phyloP scores from a whole-genome alignment of 2,797 vertebrate species.

The Dermochelys coriacea region DNA sequence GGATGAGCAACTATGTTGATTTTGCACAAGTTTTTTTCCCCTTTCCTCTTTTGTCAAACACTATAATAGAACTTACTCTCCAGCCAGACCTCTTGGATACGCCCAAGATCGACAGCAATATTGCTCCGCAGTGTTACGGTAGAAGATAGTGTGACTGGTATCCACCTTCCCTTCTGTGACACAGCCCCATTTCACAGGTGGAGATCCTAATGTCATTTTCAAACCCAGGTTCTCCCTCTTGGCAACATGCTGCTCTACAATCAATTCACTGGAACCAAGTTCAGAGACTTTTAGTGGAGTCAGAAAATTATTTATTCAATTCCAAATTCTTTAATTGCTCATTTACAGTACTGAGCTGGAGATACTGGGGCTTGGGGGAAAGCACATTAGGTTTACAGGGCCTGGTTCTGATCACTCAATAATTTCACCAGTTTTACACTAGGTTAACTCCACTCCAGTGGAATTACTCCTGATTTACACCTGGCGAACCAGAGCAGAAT shows the following conservation, averaged over 20 bases:
- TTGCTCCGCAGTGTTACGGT: not conserved
- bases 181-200: not conserved
- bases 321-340: not conserved
- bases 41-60: too few species aligned
- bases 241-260: not conserved
- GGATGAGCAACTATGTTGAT: not conserved
- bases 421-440: too few species aligned
- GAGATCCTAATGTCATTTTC: not conserved
- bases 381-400: not conserved
- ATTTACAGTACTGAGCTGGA: not conserved
- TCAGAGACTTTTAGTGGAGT: not conserved
- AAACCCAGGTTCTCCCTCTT: not conserved
- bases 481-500: not conserved
- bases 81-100: too few species aligned
- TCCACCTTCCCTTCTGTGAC: not conserved
- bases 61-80: too few species aligned
- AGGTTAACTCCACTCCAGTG: not conserved
- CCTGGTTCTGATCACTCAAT: not conserved
- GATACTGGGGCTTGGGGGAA: not conserved
- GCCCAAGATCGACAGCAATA: not conserved
- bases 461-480: not conserved
- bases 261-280: not conserved
- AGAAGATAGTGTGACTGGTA: not conserved
- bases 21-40: too few species aligned
- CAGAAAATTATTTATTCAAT: not conserved